Percentiles rank a stretch among this genome's conserved stretches.
These are phyloP conservation scores for Sebastes taczanowskii DNA, from an alignment of 2,797 vertebrate genomes.

Conservation along the genomic window DNA sequence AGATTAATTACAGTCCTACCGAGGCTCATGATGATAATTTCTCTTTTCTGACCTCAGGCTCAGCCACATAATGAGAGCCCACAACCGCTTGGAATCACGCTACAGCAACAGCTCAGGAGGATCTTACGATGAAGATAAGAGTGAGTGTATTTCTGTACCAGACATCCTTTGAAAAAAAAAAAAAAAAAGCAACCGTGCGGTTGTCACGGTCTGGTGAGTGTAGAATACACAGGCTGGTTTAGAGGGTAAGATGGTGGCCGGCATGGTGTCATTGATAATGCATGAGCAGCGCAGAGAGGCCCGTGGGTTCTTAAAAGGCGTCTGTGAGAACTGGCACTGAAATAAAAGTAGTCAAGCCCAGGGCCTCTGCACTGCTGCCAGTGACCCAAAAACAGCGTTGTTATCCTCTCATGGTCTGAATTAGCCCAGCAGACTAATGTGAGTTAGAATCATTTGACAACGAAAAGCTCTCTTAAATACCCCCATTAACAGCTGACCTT, in stretches of 20 bases:
- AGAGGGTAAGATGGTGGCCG: conserved; percentile 30
- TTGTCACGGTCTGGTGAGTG: conserved; percentile 30
- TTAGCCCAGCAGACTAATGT: background rate
- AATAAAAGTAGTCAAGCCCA: conserved; percentile 39
- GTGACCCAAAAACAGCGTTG: conserved; percentile 43
- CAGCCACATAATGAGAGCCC: conserved; percentile 84
- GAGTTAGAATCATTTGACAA: background rate
- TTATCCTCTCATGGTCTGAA: conserved; percentile 13
- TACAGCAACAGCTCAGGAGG: conserved; percentile 98
- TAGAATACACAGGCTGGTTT: conserved; percentile 24
- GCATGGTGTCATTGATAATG: conserved; percentile 57
- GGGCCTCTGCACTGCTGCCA: conserved; percentile 31
- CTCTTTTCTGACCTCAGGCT: conserved; percentile 74
- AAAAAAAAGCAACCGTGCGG: background rate
- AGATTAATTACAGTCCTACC: background rate
- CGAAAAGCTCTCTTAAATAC: background rate
- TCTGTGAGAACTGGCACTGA: conserved; percentile 66
- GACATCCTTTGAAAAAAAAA: background rate
- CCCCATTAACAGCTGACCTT: background rate
- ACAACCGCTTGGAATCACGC: conserved; percentile 94
- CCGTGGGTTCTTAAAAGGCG: conserved; percentile 38
- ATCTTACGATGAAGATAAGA: conserved; percentile 97
- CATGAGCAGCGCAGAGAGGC: conserved; percentile 52
- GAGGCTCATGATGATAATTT: background rate
- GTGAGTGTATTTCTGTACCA: conserved; percentile 82